These are phyloP conservation scores for Lithophane socia DNA, from an alignment of 2,888 invertebrate genomes.

Conservation along the genomic window DNA sequence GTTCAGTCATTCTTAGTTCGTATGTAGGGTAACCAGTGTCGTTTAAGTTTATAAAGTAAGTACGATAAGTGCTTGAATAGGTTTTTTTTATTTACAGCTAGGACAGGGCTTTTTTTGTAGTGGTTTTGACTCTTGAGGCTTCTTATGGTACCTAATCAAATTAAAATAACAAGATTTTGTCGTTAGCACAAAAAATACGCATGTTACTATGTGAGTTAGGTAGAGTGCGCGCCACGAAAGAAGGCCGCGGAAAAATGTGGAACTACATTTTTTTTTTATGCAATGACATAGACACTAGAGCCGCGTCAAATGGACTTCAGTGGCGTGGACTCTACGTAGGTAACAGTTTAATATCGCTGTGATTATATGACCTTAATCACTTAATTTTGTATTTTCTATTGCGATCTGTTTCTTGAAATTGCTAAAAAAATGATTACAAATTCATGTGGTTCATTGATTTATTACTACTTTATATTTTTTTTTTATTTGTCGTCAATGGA, in stretches of 20 bases:
- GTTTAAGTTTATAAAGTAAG: slow-evolving; percentile 1
- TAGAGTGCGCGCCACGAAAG: too few species aligned
- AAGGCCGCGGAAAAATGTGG: too few species aligned
- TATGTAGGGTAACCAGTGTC: slow-evolving; percentile 29
- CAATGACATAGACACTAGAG: too few species aligned
- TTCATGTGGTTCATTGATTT: background rate
- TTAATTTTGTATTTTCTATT: background rate
- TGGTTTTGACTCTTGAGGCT: background rate
- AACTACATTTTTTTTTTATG: too few species aligned
- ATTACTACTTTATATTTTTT: slow-evolving; percentile 4
- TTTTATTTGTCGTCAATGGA: slow-evolving; percentile 9
- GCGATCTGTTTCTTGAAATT: background rate
- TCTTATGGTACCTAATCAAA: background rate
- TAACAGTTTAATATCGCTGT: background rate
- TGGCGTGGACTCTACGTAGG: background rate
- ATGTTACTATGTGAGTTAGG: too few species aligned
- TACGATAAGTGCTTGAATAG: background rate
- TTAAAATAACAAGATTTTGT: background rate
- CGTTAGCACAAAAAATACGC: background rate
- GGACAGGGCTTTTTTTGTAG: background rate
- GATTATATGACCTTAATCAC: background rate
- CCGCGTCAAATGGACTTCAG: too few species aligned
- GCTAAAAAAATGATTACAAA: background rate
- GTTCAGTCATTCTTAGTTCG: slow-evolving; percentile 59
- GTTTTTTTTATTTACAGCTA: background rate